Percentiles rank a stretch among this genome's conserved stretches.
Conservation (phyloP, 2,888 invertebrate species). For the Machimus rusticus region DNA sequence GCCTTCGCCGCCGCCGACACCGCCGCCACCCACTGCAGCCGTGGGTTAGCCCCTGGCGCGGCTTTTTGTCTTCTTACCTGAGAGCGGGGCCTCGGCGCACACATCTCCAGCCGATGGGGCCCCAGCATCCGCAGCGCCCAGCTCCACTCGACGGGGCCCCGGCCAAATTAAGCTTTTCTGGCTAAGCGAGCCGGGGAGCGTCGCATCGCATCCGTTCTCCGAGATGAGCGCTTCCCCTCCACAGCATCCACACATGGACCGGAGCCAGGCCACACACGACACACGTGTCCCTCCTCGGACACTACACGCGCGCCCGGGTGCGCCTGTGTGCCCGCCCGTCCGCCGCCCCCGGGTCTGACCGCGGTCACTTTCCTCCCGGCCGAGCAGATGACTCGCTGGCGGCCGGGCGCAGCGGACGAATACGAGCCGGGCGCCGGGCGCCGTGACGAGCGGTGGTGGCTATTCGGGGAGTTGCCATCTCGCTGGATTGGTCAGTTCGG, state of each 20-base stretch:
- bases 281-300: conserved; percentile 13
- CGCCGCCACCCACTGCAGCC: neutral
- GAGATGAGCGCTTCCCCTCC: neutral
- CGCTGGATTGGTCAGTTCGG: conserved; percentile 52
- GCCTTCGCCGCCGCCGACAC: neutral
- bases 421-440: neutral
- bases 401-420: neutral
- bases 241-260: conserved; percentile 18
- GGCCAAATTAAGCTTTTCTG: neutral
- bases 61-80: neutral
- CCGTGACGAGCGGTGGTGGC: conserved; percentile 14
- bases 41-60: neutral
- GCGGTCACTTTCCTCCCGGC: neutral
- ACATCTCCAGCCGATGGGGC: neutral
- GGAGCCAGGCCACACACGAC: neutral
- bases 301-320: neutral
- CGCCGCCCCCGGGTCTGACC: neutral
- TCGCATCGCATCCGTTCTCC: neutral
- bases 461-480: conserved; percentile 51
- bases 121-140: neutral
- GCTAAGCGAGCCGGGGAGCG: neutral
- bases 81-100: neutral
- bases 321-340: neutral
- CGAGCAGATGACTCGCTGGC: neutral
- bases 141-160: neutral